Evolutionary conservation across 30 jellyfish, hydroid and myxozoan species (phyloP).

Genomic region (Aurelia sp.): DNA sequence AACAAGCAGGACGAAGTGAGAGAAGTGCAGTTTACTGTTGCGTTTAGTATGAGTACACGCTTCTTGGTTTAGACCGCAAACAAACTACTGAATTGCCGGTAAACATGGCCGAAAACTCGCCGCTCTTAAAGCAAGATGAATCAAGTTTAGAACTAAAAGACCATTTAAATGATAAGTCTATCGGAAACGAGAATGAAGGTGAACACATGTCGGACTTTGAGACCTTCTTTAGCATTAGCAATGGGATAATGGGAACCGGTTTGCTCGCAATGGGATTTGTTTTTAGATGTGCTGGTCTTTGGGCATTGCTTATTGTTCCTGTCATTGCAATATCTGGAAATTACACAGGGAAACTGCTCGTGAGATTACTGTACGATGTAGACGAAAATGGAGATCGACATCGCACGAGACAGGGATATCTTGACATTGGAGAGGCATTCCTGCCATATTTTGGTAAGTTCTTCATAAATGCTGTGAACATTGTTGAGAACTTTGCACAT

Average conservation of each 20-base stretch:
- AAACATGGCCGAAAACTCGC: too few species aligned
- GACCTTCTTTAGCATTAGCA: conserved; percentile 65
- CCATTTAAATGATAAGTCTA: too few species aligned
- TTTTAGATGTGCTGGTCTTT: conserved; percentile 70
- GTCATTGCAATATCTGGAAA: conserved; percentile 48
- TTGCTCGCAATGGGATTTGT: conserved; percentile 75
- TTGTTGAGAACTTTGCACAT: conserved; percentile 71
- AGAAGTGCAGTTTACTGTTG: too few species aligned
- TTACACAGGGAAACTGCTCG: conserved; percentile 59
- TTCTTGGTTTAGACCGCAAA: too few species aligned
- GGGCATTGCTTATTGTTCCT: conserved; percentile 67
- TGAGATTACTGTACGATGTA: conserved; percentile 41
- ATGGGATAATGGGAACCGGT: conserved; percentile 82
- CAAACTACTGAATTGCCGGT: too few species aligned
- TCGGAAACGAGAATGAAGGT: not conserved
- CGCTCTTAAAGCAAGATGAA: too few species aligned
- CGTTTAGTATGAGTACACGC: too few species aligned
- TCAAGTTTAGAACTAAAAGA: too few species aligned
- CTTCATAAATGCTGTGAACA: conserved; percentile 40
- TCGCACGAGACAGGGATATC: conserved; percentile 63
- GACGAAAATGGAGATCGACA: conserved; percentile 27
- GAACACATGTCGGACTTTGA: conserved; percentile 59
- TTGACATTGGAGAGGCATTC: conserved; percentile 63
- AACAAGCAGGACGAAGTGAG: too few species aligned
- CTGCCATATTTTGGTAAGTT: conserved; percentile 49